These are phyloP conservation scores for Habrosyne pyritoides DNA, from an alignment of 2,888 invertebrate genomes.

Conservation along the genomic window DNA sequence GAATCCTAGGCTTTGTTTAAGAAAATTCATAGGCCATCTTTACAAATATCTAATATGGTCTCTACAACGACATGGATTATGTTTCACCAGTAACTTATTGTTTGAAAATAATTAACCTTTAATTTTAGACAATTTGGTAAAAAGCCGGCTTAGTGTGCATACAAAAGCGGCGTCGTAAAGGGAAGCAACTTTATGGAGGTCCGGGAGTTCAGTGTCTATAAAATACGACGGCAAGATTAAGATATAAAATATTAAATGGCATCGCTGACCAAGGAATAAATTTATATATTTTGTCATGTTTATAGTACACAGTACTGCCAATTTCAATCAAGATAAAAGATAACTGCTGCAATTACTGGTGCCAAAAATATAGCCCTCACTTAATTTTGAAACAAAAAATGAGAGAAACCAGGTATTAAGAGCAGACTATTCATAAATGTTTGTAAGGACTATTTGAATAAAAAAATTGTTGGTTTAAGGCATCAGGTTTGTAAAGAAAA, in stretches of 20 bases:
- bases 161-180: conserved; percentile 48
- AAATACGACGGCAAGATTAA: conserved; percentile 52
- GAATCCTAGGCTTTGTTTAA: too few relatives aligned
- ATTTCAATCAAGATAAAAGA: conserved; percentile 20
- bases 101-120: conserved; percentile 31
- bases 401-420: too few relatives aligned
- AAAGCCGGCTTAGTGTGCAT: conserved; percentile 26
- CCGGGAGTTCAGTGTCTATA: conserved; percentile 44
- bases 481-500: too few relatives aligned
- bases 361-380: too few relatives aligned
- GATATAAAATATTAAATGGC: conserved; percentile 59
- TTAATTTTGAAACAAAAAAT: too few relatives aligned
- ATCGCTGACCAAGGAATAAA: conserved; percentile 40
- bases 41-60: too few relatives aligned
- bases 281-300: conserved; percentile 25
- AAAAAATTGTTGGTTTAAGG: too few relatives aligned
- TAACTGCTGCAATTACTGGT: too few relatives aligned
- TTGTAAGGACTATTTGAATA: too few relatives aligned
- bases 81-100: conserved; percentile 19
- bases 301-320: conserved; percentile 6
- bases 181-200: conserved; percentile 56
- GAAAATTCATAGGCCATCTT: too few relatives aligned
- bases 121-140: conserved; percentile 44
- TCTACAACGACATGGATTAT: conserved; percentile 5
- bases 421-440: too few relatives aligned